Percentiles rank a stretch among this genome's conserved stretches.
Evolutionary conservation across 2,113 vertebrate genomes (phyloP).

Genomic region (Eurypyga helias): DNA sequence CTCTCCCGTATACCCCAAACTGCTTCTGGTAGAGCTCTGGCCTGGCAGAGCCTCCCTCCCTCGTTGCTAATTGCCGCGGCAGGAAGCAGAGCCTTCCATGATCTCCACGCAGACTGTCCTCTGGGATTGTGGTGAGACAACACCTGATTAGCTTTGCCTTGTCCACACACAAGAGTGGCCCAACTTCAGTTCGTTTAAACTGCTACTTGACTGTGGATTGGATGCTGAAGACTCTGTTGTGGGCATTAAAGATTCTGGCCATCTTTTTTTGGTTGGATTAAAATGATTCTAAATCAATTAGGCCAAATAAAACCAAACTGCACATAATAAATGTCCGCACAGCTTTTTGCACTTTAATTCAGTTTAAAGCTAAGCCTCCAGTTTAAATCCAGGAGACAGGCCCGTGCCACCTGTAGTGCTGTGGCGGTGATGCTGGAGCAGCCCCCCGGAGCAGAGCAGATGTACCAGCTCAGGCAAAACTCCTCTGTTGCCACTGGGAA

Average conservation of each 20-base stretch:
- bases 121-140: background rate
- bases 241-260: background rate
- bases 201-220: background rate
- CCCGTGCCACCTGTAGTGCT: background rate
- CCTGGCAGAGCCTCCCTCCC: background rate
- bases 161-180: background rate
- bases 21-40: background rate
- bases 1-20: background rate
- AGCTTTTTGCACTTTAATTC: background rate
- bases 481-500: background rate
- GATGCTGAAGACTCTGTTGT: background rate
- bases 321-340: background rate
- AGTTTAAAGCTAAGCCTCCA: background rate
- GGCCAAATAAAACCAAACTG: background rate
- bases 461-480: background rate
- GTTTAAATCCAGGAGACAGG: background rate
- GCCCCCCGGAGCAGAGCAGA: background rate
- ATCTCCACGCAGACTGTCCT: background rate
- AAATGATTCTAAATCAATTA: background rate
- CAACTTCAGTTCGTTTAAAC: background rate
- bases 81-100: background rate
- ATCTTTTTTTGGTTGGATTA: background rate
- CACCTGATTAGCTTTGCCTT: constrained; percentile 9
- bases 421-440: background rate
- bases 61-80: background rate